phyloP scores from a whole-genome alignment of 2,797 vertebrate species.

The Eleutherodactylus coqui region DNA sequence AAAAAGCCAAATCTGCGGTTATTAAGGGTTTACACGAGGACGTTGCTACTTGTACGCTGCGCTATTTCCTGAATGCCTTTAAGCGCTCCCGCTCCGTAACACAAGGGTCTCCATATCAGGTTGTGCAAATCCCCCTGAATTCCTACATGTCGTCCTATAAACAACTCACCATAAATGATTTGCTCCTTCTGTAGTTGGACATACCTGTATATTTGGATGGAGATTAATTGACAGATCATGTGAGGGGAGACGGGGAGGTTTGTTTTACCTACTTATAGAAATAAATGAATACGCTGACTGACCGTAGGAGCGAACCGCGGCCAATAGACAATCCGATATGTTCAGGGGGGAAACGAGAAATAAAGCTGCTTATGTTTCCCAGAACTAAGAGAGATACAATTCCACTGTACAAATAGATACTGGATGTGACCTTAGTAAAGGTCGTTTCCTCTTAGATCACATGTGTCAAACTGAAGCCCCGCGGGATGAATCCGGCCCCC shows the following conservation, averaged over 20 bases:
- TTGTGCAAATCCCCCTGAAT: not conserved
- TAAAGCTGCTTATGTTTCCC: conserved; percentile 2
- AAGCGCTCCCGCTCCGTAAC: not conserved
- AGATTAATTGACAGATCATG: conserved; percentile 22
- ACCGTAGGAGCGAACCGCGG: conserved; percentile 3
- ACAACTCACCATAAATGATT: conserved; percentile 7
- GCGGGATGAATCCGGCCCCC: too few relatives aligned
- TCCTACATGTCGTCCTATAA: not conserved
- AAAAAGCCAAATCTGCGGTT: too few relatives aligned
- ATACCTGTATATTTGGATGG: conserved; percentile 38
- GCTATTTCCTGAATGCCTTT: not conserved
- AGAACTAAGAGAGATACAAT: not conserved
- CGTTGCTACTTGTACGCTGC: not conserved
- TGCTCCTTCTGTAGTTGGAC: not conserved
- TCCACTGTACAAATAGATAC: not conserved
- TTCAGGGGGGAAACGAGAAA: conserved; percentile 31
- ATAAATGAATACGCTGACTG: conserved; percentile 54
- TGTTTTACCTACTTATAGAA: conserved; percentile 50
- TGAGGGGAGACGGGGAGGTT: conserved; percentile 22
- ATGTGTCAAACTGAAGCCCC: too few relatives aligned
- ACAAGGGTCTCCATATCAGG: not conserved
- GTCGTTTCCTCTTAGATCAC: not conserved
- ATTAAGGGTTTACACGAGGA: not conserved
- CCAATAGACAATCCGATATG: conserved; percentile 42
- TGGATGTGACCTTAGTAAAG: not conserved